phyloP scores from a whole-genome alignment of 2,113 vertebrate species.

The Salvator merianae region DNA sequence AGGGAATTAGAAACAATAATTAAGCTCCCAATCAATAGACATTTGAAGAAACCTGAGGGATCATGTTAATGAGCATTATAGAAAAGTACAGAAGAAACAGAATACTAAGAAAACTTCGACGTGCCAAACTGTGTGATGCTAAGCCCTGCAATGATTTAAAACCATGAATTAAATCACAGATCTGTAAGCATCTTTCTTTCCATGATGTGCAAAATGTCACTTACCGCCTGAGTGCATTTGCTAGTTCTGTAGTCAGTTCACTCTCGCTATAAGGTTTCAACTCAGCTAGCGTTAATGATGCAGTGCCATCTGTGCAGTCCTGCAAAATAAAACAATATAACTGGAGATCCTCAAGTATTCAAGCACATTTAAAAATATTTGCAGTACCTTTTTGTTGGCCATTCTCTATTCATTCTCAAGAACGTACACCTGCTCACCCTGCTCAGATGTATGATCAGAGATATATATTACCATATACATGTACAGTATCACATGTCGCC shows the following conservation, averaged over 20 bases:
- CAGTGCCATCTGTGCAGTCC: slow-evolving; percentile 77
- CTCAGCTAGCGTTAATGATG: slow-evolving; percentile 73
- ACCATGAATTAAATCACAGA: not conserved
- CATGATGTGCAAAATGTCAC: not conserved
- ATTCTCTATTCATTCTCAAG: not conserved
- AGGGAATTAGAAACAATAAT: slow-evolving; percentile 15
- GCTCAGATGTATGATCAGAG: not conserved
- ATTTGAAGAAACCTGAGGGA: slow-evolving; percentile 1
- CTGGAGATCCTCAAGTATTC: not conserved
- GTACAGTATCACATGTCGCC: not conserved
- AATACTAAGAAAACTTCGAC: not conserved
- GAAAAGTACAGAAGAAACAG: not conserved
- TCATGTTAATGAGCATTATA: fast-evolving
- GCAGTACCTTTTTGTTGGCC: not conserved
- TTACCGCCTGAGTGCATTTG: slow-evolving; percentile 81
- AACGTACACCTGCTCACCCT: not conserved
- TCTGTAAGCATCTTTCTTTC: not conserved
- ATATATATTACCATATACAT: too few relatives aligned
- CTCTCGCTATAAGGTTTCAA: slow-evolving; percentile 74
- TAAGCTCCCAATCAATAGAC: slow-evolving; percentile 6
- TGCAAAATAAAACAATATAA: slow-evolving; percentile 53
- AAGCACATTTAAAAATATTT: not conserved
- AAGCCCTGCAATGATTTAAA: not conserved
- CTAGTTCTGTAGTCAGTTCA: slow-evolving; percentile 81
- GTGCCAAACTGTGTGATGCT: not conserved